Evolutionary conservation across 2,888 invertebrate species (phyloP).

Genomic region (Caenorhabditis macrosperma): DNA sequence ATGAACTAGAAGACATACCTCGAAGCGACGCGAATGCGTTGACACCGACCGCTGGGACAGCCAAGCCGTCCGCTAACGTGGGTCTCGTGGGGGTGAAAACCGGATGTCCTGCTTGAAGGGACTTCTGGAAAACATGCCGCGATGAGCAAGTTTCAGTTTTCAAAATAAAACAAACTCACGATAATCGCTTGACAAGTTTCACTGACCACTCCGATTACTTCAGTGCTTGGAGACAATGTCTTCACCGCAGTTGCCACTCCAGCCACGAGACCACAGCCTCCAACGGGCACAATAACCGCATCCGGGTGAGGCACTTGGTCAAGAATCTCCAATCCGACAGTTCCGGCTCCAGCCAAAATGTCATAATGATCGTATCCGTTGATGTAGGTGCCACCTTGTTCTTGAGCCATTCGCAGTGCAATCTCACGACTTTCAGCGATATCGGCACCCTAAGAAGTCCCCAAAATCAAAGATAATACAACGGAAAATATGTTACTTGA

Average conservation of each 20-base stretch:
- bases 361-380: constrained; percentile 90
- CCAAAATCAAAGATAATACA: too few species aligned
- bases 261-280: constrained; percentile 92
- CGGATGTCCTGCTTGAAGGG: constrained; percentile 86
- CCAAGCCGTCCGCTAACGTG: constrained; percentile 90
- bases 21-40: constrained; percentile 88
- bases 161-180: constrained; percentile 35
- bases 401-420: constrained; percentile 87
- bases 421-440: constrained; percentile 84
- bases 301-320: constrained; percentile 87
- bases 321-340: constrained; percentile 91
- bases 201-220: constrained; percentile 92
- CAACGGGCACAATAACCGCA: constrained; percentile 92
- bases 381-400: constrained; percentile 82
- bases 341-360: constrained; percentile 95
- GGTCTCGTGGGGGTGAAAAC: constrained; percentile 85
- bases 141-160: neutral
- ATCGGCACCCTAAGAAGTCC: constrained; percentile 83
- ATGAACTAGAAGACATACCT: constrained; percentile 76
- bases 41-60: constrained; percentile 90
- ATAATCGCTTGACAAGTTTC: constrained; percentile 91
- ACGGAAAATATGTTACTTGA: too few species aligned
- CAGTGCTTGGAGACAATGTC: constrained; percentile 87
- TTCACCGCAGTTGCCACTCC: constrained; percentile 89
- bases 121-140: constrained; percentile 79